Conservation (phyloP, 1,140 invertebrate species). For the Coptotermes formosanus region DNA sequence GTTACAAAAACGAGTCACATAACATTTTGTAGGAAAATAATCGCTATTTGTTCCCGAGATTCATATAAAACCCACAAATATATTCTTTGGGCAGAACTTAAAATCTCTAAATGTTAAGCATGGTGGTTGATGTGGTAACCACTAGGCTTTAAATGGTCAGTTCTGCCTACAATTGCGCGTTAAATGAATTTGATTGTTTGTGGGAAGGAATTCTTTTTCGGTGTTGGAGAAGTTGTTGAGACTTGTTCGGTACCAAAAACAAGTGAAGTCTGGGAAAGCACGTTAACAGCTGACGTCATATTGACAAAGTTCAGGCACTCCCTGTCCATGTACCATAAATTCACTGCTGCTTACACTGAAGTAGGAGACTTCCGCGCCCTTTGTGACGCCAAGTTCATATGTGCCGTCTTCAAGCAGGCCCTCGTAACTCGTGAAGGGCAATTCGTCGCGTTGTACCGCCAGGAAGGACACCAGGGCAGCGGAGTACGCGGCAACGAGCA, state of each 20-base stretch:
- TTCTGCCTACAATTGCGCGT: background rate
- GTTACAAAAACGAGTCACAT: too few species aligned
- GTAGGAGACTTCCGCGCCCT: background rate
- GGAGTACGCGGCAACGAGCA: slow-evolving; percentile 17
- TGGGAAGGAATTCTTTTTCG: background rate
- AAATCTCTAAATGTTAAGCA: too few species aligned
- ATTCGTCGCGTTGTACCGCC: background rate
- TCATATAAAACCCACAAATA: too few species aligned
- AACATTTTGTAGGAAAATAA: too few species aligned
- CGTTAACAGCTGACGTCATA: background rate
- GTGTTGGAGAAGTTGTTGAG: background rate
- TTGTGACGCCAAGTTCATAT: slow-evolving; percentile 10
- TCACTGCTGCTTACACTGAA: background rate
- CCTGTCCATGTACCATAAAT: background rate
- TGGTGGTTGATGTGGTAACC: too few species aligned
- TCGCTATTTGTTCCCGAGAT: too few species aligned
- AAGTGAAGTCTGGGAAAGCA: background rate
- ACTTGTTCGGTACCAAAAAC: background rate
- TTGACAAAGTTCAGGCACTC: background rate
- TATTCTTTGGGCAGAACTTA: too few species aligned
- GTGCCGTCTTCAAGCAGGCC: slow-evolving; percentile 3
- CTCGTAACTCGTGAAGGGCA: slow-evolving; percentile 18
- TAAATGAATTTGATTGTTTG: background rate
- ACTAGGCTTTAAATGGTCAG: too few species aligned
- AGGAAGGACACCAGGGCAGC: slow-evolving; percentile 26